Conservation (phyloP, 1,140 invertebrate genomes). For the Aleiodes sp. region DNA sequence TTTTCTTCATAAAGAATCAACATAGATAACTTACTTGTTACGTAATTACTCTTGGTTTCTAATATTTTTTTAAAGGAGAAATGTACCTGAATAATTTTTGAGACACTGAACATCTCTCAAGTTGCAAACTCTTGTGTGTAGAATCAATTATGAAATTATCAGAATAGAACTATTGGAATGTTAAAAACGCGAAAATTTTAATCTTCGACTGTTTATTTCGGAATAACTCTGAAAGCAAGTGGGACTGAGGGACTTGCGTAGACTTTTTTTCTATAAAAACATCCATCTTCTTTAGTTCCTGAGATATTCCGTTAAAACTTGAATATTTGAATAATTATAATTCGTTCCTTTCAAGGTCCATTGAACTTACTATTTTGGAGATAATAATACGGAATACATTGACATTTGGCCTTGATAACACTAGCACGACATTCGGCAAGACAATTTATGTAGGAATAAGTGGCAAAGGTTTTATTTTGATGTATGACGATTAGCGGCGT, state of each 20-base stretch:
- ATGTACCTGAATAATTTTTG: constrained; percentile 55
- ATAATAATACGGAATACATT: constrained; percentile 71
- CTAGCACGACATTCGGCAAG: constrained; percentile 67
- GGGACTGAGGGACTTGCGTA: too few species aligned
- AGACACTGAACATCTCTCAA: constrained; percentile 65
- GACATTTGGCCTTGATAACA: constrained; percentile 63
- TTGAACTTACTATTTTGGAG: constrained; percentile 65
- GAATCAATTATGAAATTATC: constrained; percentile 23
- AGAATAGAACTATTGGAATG: constrained; percentile 1
- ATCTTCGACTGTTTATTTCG: too few species aligned
- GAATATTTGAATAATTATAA: too few species aligned
- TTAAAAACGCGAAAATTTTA: too few species aligned
- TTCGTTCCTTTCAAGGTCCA: background rate
- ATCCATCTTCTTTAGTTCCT: too few species aligned
- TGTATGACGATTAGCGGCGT: constrained; percentile 45
- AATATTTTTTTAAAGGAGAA: background rate
- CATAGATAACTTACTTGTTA: background rate
- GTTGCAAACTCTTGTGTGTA: constrained; percentile 57
- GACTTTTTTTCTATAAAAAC: too few species aligned
- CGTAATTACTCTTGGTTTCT: background rate
- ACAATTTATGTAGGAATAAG: constrained; percentile 74
- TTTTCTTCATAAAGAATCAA: too few species aligned
- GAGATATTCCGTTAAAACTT: too few species aligned
- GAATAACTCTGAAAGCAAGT: too few species aligned
- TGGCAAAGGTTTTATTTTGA: constrained; percentile 32